A percentile compares a stretch with the other conserved stretches of the same genome.
phyloP scores from a whole-genome alignment of 2,113 vertebrate species.

The Pseudopodoces humilis region DNA sequence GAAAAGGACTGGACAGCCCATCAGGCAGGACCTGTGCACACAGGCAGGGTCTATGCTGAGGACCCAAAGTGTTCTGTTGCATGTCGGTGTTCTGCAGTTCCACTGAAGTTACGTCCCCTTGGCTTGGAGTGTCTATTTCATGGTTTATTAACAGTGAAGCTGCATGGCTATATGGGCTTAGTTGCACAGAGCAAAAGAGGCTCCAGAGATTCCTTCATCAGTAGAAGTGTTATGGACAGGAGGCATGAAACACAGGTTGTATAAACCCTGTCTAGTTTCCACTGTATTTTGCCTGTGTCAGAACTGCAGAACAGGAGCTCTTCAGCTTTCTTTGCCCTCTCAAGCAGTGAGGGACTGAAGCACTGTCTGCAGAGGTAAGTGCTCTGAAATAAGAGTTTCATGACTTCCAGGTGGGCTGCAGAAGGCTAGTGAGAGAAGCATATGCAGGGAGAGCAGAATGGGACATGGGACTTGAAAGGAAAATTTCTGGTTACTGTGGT shows the following conservation, averaged over 20 bases:
- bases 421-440: background rate
- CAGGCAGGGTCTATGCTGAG: background rate
- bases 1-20: background rate
- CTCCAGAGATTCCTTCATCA: background rate
- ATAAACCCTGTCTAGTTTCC: background rate
- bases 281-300: background rate
- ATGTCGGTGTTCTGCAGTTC: background rate
- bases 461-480: background rate
- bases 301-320: background rate
- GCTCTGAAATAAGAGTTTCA: background rate
- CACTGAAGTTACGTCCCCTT: background rate
- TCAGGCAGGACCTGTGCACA: background rate
- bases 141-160: background rate
- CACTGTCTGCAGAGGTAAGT: background rate
- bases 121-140: background rate
- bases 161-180: background rate
- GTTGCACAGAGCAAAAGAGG: background rate
- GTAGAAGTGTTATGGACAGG: background rate
- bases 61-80: background rate
- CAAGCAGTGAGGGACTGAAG: background rate
- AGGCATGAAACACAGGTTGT: rapidly evolving
- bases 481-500: no score
- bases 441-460: background rate
- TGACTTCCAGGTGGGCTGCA: background rate
- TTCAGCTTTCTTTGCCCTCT: background rate